These are phyloP conservation scores for Polymixis flavicincta DNA, from an alignment of 2,888 invertebrate genomes.

Conservation along the genomic window DNA sequence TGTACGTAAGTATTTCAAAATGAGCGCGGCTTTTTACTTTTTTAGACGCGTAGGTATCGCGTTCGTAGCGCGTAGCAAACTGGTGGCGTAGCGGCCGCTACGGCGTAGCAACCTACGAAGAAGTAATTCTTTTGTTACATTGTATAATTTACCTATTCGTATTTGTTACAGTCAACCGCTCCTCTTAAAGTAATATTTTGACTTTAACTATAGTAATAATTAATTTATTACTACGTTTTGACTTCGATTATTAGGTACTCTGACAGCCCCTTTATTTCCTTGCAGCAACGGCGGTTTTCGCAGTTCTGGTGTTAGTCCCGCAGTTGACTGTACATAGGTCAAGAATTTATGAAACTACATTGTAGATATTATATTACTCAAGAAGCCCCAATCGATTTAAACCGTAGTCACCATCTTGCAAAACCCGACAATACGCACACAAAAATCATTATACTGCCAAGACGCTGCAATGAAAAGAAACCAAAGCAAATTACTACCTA, in stretches of 20 bases:
- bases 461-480: constrained; percentile 50
- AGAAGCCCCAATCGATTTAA: background rate
- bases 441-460: constrained; percentile 63
- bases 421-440: constrained; percentile 40
- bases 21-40: background rate
- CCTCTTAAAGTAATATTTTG: background rate
- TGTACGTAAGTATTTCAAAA: background rate
- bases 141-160: background rate
- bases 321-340: background rate
- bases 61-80: constrained; percentile 25
- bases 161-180: background rate
- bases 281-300: background rate
- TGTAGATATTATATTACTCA: background rate
- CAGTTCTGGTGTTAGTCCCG: background rate
- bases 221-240: background rate
- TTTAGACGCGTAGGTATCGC: background rate
- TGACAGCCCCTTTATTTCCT: background rate
- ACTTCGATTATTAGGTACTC: background rate
- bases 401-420: constrained; percentile 5
- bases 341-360: background rate
- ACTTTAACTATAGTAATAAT: background rate
- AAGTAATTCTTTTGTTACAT: background rate
- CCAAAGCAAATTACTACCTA: constrained; percentile 35
- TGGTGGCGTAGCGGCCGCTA: constrained; percentile 22
- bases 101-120: constrained; percentile 25